These are phyloP conservation scores for Camelus dromedarius DNA, from an alignment of 2,113 vertebrate species.

Conservation along the genomic window DNA sequence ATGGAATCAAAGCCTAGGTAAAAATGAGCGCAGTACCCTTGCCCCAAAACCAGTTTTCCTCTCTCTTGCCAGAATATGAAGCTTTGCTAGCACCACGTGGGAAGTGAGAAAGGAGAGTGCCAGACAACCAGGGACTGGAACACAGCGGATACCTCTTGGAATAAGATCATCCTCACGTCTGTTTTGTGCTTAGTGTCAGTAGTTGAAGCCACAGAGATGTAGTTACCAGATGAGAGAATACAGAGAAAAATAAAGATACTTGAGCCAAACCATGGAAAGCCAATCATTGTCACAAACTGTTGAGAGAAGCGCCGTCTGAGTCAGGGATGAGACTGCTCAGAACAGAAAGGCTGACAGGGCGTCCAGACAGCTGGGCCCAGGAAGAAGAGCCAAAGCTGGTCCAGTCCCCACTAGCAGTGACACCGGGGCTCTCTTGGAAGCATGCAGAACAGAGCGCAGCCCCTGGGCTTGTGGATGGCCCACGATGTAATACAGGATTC, in stretches of 20 bases:
- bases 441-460: not conserved
- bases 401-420: not conserved
- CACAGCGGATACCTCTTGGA: slow-evolving; percentile 41
- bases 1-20: not conserved
- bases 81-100: slow-evolving; percentile 39
- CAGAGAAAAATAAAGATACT: slow-evolving; percentile 67
- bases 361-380: not conserved
- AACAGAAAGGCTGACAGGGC: not conserved
- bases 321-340: not conserved
- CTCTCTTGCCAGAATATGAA: slow-evolving; percentile 68
- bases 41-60: slow-evolving; percentile 63
- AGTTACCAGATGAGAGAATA: not conserved
- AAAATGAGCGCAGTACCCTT: slow-evolving; percentile 41
- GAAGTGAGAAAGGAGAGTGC: slow-evolving; percentile 57
- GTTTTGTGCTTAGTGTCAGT: slow-evolving; percentile 35
- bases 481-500: not conserved
- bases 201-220: slow-evolving; percentile 40
- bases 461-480: not conserved
- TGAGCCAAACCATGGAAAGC: slow-evolving; percentile 40
- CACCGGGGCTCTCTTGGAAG: not conserved
- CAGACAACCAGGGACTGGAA: slow-evolving; percentile 56
- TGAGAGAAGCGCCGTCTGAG: not conserved
- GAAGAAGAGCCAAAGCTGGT: not conserved
- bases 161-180: slow-evolving; percentile 63
- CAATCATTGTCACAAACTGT: slow-evolving; percentile 44